phyloP scores from a whole-genome alignment of 1,140 invertebrate genomes.

The Argopecten irradians region DNA sequence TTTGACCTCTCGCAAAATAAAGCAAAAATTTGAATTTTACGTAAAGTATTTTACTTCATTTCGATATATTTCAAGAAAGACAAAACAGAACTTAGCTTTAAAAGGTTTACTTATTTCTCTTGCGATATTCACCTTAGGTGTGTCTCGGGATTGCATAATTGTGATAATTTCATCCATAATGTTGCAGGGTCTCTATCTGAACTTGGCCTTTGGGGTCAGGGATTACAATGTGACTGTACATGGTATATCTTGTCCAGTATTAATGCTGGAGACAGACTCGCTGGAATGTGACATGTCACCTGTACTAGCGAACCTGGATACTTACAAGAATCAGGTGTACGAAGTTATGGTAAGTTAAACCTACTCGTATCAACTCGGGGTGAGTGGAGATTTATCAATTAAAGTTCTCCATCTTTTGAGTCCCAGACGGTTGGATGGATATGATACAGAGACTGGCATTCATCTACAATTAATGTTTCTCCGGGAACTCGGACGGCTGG shows the following conservation, averaged over 20 bases:
- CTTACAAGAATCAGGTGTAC: too few species aligned
- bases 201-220: not conserved
- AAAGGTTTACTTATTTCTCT: too few species aligned
- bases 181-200: constrained; percentile 37
- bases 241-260: constrained; percentile 26
- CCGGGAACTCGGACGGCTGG: too few species aligned
- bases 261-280: not conserved
- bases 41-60: too few species aligned
- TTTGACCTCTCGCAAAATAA: too few species aligned
- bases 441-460: not conserved
- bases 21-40: too few species aligned
- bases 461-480: too few species aligned
- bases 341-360: not conserved
- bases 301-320: not conserved
- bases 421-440: not conserved
- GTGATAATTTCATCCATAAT: not conserved
- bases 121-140: too few species aligned
- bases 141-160: not conserved
- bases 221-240: constrained; percentile 28
- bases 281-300: constrained; percentile 31
- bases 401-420: not conserved
- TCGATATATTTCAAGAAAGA: too few species aligned
- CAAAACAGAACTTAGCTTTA: too few species aligned
- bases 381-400: not conserved
- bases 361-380: not conserved